These are phyloP conservation scores for Craterocephalus amniculus DNA, from an alignment of 2,797 vertebrate genomes.

Conservation along the genomic window DNA sequence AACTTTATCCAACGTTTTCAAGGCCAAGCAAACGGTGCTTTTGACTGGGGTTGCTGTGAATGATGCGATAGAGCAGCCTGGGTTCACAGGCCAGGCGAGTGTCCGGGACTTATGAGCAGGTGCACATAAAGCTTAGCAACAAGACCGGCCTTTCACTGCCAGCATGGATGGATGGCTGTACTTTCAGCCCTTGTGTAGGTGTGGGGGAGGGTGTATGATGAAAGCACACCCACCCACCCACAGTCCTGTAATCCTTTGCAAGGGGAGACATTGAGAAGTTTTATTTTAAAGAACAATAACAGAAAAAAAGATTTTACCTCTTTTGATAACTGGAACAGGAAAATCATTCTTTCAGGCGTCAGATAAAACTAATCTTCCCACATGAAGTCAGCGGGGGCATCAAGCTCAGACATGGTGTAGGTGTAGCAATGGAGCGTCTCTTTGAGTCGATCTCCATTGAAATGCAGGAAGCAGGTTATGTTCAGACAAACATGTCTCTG, in stretches of 20 bases:
- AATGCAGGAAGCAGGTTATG: slow-evolving; percentile 8
- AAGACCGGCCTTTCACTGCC: slow-evolving; percentile 64
- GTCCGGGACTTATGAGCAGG: slow-evolving; percentile 70
- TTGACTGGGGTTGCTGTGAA: slow-evolving; percentile 22
- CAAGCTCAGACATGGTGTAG: slow-evolving; percentile 48
- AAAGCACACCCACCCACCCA: slow-evolving; percentile 24
- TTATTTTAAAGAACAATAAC: background rate
- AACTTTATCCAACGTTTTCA: slow-evolving; percentile 3
- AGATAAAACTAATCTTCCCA: slow-evolving; percentile 50
- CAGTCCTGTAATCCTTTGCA: slow-evolving; percentile 8
- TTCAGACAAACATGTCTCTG: slow-evolving; percentile 11
- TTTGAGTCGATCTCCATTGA: slow-evolving; percentile 37
- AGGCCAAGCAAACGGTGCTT: background rate
- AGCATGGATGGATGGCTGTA: slow-evolving; percentile 57
- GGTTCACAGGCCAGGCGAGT: slow-evolving; percentile 23
- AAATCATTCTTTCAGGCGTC: slow-evolving; percentile 21
- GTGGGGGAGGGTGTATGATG: slow-evolving; percentile 54
- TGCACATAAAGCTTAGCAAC: slow-evolving; percentile 65
- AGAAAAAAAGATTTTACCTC: background rate
- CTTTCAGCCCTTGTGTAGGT: slow-evolving; percentile 48
- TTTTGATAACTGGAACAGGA: slow-evolving; percentile 25
- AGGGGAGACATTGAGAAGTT: slow-evolving; percentile 6
- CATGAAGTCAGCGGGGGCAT: slow-evolving; percentile 38
- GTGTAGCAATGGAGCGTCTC: slow-evolving; percentile 39
- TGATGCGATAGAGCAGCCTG: slow-evolving; percentile 45